These are phyloP conservation scores for Vultur gryphus DNA, from an alignment of 2,797 vertebrate species.

Conservation along the genomic window DNA sequence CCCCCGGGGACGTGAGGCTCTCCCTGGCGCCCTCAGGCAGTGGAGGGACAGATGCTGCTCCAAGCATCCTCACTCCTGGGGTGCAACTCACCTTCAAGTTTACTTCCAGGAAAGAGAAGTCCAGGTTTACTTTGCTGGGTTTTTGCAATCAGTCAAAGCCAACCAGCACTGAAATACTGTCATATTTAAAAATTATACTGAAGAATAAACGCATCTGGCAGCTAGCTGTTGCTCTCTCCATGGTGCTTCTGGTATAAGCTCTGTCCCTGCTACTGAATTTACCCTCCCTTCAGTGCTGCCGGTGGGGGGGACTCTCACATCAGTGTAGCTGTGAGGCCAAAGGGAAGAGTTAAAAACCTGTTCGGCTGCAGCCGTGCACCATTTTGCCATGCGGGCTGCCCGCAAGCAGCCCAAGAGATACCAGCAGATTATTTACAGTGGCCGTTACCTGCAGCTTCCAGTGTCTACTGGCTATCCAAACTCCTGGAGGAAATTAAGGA, in stretches of 20 bases:
- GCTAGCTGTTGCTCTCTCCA: neutral
- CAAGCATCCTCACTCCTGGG: neutral
- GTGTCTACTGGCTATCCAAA: neutral
- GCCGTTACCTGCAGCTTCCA: neutral
- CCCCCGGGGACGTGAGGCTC: fast-evolving
- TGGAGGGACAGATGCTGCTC: neutral
- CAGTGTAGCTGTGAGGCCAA: neutral
- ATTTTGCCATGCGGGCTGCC: neutral
- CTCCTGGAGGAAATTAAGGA: neutral
- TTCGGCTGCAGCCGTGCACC: neutral
- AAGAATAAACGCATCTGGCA: neutral
- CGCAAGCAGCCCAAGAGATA: neutral
- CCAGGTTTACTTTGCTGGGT: neutral
- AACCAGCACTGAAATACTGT: neutral
- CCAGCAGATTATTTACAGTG: neutral
- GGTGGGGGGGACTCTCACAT: too few species aligned
- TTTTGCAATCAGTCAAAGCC: neutral
- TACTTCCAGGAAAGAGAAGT: neutral
- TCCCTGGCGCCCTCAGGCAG: fast-evolving
- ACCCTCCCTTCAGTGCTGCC: neutral
- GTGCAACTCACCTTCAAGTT: neutral
- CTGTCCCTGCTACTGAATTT: neutral
- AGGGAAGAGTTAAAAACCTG: neutral
- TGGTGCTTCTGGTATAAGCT: neutral
- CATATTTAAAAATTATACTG: neutral